Base-by-base conservation (phyloP, 2,888 invertebrate species). In the Acrobasis consociella region DNA sequence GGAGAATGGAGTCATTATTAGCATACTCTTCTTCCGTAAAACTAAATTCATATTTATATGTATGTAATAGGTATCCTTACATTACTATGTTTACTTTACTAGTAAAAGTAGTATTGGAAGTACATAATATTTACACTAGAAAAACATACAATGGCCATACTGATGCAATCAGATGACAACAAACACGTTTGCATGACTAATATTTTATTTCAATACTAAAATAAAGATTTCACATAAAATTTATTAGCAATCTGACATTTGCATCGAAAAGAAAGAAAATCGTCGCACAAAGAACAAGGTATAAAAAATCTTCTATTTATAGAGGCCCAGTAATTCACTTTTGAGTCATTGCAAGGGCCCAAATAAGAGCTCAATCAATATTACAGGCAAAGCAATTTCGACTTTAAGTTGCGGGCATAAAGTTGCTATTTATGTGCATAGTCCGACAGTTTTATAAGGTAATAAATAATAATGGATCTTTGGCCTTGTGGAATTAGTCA, bases 401-500 rank as follows among this genome's bases (percentile, higher is more conserved):
- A 78, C 84, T 73, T 75, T 85, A 22, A 79, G 62, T 15, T 5
- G n/a, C 46, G 38, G 0, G 64, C 46, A 67, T 83, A 87, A 77
- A 76, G 83, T 78, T 65, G 66, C 49, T 64, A 76, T 76, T 81
- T 17, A 62, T 60, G 61, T 64, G 60, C 63, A 66, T 65, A 66
- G 65, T 60, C 16, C 69, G 72, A 69, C 77, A 73, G 80, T 84
- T 85, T 83, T 83, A 86, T 87, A 87, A 76, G 84, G 88, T 77
- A 87, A 89, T 89, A 91, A 91, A 91, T 90, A 89, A 90, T 89
- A 89, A 88, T 89, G 89, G 87, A 84, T 87, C 86, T 80, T 77
- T 81, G 88, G 85, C 90, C 90, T 91, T 91, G 87, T 74, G 82
- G 85, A 87, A 87, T 90, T 90, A 91, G 89, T 91, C 89, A 89